Base-by-base conservation (phyloP, 64 coral and sea anemone genomes). In the Acropora tenuis region DNA sequence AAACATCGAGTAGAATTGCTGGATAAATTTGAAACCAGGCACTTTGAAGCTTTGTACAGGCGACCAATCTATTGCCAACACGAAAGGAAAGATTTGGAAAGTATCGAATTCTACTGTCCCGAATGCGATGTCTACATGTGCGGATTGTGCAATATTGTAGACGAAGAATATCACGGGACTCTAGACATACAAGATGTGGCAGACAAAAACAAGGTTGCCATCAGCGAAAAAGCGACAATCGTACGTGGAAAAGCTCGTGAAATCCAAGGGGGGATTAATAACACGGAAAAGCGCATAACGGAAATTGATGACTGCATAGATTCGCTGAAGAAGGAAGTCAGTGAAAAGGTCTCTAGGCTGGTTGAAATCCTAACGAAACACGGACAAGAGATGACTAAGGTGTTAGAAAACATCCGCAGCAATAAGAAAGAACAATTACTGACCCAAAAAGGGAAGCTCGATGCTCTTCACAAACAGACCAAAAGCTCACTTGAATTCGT, bases 51-150 rank as follows among this genome's bases (percentile, higher is more conserved):
- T 13, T 59, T 97, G 8, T 75, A 91, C 8, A 73, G 83, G 43
- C 87, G 95, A 46, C 71, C 95, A 6, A 87, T 89, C 1, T 97
- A 82, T 42, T 97, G 95, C 41, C 92, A 92, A 3, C 95, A 97
- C 78, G 93, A 97, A 55, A 88, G 93, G 63, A 97, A 97, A 80
- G 95, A 97, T 16, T 74, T 89, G 7, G 95, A 93, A 20, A 81
- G 90, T 30, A 93, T 97, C 7, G 95, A 97, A 75, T 97, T 94
- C 59, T 97, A 93, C 46, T 97, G 95, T 75, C 90, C 90, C n/a
- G 95, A 97, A 79, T 97, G 95, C 46, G 92, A 97, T 84, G 84
- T 84, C 2, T 94, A 92, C 58, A 93, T 97, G 6, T 97, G 95
- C 7, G 92, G 90, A 59, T 76, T 97, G 50, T 97, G 95, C 69